phyloP scores from a whole-genome alignment of 2,113 vertebrate genomes.

The Gymnarchus niloticus region DNA sequence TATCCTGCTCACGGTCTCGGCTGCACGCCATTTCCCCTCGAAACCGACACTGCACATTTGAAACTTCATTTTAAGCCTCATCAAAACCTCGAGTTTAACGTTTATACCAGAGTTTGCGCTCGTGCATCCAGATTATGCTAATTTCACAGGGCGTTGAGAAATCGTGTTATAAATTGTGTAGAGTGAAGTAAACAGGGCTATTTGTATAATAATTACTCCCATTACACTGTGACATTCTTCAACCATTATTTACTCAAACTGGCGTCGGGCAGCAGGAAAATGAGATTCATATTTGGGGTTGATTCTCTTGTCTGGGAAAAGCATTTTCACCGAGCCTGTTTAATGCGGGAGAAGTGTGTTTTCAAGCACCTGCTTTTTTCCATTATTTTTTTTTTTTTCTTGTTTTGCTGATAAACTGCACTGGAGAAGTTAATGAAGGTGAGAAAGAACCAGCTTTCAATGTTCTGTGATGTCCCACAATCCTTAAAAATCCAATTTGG shows the following conservation, averaged over 20 bases:
- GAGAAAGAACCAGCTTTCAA: neutral
- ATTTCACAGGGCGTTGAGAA: neutral
- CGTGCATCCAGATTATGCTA: constrained; percentile 3
- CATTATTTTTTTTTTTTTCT: neutral
- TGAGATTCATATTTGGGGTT: neutral
- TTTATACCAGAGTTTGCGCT: neutral
- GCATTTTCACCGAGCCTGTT: neutral
- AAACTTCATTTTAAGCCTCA: neutral
- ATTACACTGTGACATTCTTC: constrained; percentile 8
- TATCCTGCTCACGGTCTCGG: too few relatives aligned
- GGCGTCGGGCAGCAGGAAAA: neutral
- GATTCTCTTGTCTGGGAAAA: neutral
- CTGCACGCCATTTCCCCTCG: neutral
- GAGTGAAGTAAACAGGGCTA: constrained; percentile 1
- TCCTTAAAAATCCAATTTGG: neutral
- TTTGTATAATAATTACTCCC: constrained; percentile 4
- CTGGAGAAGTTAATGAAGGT: neutral
- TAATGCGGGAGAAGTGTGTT: neutral
- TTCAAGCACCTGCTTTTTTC: neutral
- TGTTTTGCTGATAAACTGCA: neutral
- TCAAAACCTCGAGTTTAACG: neutral
- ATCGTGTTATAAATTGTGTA: neutral
- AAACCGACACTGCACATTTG: neutral
- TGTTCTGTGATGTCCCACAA: neutral
- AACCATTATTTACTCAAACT: neutral